Conservation (phyloP, 2,113 vertebrate genomes). For the Barnardius zonarius region DNA sequence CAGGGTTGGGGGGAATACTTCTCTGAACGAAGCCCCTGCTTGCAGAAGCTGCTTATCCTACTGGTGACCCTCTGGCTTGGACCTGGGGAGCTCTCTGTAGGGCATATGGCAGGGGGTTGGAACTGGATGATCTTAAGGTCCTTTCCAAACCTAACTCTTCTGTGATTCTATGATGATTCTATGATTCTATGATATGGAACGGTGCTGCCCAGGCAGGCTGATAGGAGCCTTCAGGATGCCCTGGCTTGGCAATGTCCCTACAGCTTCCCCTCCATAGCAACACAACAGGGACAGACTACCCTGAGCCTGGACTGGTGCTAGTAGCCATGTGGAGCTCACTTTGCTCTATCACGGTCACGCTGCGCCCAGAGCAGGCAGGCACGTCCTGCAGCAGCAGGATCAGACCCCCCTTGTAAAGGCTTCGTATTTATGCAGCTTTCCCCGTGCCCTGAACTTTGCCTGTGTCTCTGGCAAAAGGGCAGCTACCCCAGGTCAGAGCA, state of each 20-base stretch:
- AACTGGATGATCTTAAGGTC: neutral
- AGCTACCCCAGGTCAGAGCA: conserved; percentile 76
- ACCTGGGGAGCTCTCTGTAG: neutral
- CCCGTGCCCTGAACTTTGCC: conserved; percentile 48
- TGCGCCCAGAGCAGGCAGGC: neutral
- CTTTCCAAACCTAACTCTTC: neutral
- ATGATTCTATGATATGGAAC: neutral
- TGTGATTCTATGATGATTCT: neutral
- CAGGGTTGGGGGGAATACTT: fast-evolving
- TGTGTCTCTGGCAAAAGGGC: conserved; percentile 67
- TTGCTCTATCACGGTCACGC: neutral
- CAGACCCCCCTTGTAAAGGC: neutral
- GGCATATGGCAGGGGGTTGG: neutral
- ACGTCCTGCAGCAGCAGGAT: neutral
- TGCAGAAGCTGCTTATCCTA: fast-evolving
- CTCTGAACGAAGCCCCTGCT: neutral
- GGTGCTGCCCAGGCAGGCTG: neutral
- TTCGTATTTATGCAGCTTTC: conserved; percentile 70
- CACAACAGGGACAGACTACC: neutral
- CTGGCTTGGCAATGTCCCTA: fast-evolving
- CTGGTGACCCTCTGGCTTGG: neutral
- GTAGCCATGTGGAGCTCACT: neutral
- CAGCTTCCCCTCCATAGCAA: neutral
- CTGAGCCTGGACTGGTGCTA: neutral
- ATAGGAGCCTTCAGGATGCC: neutral